Percentiles rank a stretch among this genome's conserved stretches.
phyloP scores from a whole-genome alignment of 2,888 invertebrate species.

The Oxycera nigricornis region DNA sequence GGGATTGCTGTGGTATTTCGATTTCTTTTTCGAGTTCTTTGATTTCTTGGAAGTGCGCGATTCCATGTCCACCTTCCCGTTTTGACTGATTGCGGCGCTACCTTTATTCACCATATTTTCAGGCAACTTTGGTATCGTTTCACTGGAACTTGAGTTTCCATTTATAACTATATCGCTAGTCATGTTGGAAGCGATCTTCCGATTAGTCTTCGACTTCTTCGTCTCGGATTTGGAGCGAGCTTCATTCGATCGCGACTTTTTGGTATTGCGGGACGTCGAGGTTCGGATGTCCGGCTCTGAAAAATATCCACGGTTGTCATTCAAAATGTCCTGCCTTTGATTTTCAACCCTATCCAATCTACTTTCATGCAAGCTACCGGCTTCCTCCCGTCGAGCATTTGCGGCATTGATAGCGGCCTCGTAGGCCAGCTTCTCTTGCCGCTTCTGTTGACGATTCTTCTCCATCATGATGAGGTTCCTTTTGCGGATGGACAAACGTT shows the following conservation, averaged over 20 bases:
- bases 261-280: constrained; percentile 41
- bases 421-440: constrained; percentile 16
- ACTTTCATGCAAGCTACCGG: not conserved
- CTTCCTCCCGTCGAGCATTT: not conserved
- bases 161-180: not conserved
- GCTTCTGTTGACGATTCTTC: constrained; percentile 51
- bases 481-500: constrained; percentile 53
- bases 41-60: constrained; percentile 7
- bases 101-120: constrained; percentile 14
- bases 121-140: constrained; percentile 37
- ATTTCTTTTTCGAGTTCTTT: constrained; percentile 25
- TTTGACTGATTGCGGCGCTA: not conserved
- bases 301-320: constrained; percentile 58
- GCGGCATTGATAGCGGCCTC: not conserved
- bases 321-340: constrained; percentile 51
- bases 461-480: constrained; percentile 53
- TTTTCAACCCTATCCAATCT: constrained; percentile 47
- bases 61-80: not conserved
- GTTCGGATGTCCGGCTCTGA: constrained; percentile 59
- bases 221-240: constrained; percentile 63
- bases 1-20: constrained; percentile 19
- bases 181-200: not conserved
- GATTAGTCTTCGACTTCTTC: constrained; percentile 58
- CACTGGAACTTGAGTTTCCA: not conserved
- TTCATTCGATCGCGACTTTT: constrained; percentile 48